Evolutionary conservation across 2,113 vertebrate species (phyloP).

Genomic region (Leptocoma aspasia): DNA sequence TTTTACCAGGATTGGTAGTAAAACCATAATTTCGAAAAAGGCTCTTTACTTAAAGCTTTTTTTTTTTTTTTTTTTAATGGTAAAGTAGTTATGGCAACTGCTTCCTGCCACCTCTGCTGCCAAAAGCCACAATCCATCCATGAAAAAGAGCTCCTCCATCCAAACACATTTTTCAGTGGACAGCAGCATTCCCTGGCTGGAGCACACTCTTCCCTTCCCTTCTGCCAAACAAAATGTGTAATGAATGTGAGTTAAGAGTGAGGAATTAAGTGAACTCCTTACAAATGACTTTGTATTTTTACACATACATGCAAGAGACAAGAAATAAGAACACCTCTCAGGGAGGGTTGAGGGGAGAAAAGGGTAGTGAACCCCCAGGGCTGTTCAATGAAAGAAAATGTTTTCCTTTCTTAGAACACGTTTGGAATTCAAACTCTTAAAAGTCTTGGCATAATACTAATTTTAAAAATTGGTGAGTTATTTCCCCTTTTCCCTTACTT

Average conservation of each 20-base stretch:
- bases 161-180: slow-evolving; percentile 62
- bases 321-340: not conserved
- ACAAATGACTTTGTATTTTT: slow-evolving; percentile 34
- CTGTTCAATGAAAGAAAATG: not conserved
- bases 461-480: not conserved
- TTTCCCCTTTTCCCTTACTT: not conserved
- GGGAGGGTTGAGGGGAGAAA: not conserved
- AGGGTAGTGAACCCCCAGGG: not conserved
- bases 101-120: slow-evolving; percentile 55
- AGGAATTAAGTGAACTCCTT: slow-evolving; percentile 50
- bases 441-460: slow-evolving; percentile 19
- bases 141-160: slow-evolving; percentile 58
- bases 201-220: slow-evolving; percentile 37
- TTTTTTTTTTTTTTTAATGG: not conserved
- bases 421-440: slow-evolving; percentile 14
- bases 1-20: not conserved
- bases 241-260: slow-evolving; percentile 33
- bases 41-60: not conserved
- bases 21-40: slow-evolving; percentile 21
- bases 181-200: slow-evolving; percentile 62
- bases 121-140: slow-evolving; percentile 61
- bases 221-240: slow-evolving; percentile 59
- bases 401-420: not conserved
- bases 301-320: not conserved
- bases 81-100: slow-evolving; percentile 62